A percentile compares a stretch with the other conserved stretches of the same genome.
Conservation (phyloP, 2,797 vertebrate species). For the Allobates femoralis region DNA sequence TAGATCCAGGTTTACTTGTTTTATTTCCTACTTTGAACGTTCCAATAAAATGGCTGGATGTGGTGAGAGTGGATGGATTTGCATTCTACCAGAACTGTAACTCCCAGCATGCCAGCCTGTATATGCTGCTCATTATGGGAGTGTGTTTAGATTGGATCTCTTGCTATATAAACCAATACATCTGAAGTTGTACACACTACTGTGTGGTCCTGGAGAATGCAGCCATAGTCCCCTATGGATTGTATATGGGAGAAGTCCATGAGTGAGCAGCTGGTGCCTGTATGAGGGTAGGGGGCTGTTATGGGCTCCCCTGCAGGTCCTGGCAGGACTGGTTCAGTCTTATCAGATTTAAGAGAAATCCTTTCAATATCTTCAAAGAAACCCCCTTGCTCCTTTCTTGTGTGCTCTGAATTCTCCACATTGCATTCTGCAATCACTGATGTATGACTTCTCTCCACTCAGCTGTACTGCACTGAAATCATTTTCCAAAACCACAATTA, state of each 20-base stretch:
- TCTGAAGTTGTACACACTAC: conserved; percentile 18
- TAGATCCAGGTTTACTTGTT: not conserved
- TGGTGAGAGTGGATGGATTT: not conserved
- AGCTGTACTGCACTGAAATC: conserved; percentile 19
- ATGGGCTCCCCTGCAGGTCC: not conserved
- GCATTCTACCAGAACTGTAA: not conserved
- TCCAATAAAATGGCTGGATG: not conserved
- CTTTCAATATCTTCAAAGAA: conserved; percentile 39
- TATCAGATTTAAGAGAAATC: conserved; percentile 48
- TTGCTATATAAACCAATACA: not conserved
- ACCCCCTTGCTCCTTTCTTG: not conserved
- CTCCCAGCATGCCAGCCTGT: not conserved
- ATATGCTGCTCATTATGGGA: not conserved
- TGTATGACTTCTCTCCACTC: conserved; percentile 19
- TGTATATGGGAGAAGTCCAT: not conserved
- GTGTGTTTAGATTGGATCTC: conserved; percentile 13
- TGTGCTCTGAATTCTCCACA: conserved; percentile 17
- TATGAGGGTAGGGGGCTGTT: not conserved
- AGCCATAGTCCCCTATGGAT: not conserved
- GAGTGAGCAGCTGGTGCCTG: not conserved
- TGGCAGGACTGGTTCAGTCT: conserved; percentile 20
- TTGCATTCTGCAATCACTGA: conserved; percentile 26
- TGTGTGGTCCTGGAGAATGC: conserved; percentile 35
- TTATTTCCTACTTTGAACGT: no score
- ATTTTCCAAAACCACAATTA: conserved; percentile 22